phyloP scores from a whole-genome alignment of 2,888 invertebrate genomes.

The Protonemura montana region DNA sequence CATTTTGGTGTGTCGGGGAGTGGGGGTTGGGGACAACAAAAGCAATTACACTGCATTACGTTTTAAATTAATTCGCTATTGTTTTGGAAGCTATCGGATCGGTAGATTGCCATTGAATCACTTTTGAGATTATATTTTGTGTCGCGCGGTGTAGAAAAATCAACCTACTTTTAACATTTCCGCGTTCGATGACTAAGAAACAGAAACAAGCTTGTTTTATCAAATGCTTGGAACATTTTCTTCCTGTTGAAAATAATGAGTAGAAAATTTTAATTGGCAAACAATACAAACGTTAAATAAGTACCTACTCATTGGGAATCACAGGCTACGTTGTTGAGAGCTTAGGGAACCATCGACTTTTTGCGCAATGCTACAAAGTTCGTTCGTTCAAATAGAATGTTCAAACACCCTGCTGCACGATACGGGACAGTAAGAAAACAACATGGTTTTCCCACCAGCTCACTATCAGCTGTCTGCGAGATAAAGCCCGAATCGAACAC shows the following conservation, averaged over 20 bases:
- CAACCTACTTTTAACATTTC: neutral
- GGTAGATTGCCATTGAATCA: neutral
- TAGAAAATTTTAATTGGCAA: no score
- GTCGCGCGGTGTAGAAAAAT: neutral
- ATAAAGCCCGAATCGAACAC: neutral
- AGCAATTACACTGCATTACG: neutral
- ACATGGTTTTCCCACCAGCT: neutral
- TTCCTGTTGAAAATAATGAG: no score
- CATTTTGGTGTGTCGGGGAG: no score
- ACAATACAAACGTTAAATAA: no score
- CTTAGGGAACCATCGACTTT: no score
- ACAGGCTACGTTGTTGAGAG: no score
- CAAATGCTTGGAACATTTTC: no score
- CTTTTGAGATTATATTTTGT: neutral
- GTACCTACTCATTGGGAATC: no score
- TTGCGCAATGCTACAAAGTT: neutral
- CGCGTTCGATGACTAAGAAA: neutral
- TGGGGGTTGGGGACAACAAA: no score
- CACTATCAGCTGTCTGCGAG: neutral
- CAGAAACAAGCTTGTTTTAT: no score
- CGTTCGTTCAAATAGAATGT: neutral
- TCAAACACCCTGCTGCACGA: no score
- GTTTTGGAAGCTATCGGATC: neutral
- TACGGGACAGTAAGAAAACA: neutral
- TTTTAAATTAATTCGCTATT: neutral